A percentile compares a stretch with the other conserved stretches of the same genome.
These are phyloP conservation scores for Typhlomys cinereus DNA, from an alignment of 2,113 vertebrate genomes.

Conservation along the genomic window DNA sequence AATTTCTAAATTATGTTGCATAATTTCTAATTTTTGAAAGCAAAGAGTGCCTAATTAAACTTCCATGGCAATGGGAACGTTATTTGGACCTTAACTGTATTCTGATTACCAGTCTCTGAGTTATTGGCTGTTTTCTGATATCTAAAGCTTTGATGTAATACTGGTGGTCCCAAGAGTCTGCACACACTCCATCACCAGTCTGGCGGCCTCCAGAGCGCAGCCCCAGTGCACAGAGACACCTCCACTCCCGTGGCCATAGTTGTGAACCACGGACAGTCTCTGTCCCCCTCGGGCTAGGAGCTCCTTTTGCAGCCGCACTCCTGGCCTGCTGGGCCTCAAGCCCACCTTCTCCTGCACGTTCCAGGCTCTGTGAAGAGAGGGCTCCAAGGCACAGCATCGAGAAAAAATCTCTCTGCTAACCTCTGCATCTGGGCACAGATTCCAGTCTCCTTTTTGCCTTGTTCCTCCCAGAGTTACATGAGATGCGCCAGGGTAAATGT, in stretches of 20 bases:
- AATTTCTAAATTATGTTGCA: not conserved
- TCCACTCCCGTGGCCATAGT: constrained; percentile 93
- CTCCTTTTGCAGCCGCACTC: constrained; percentile 88
- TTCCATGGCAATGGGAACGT: not conserved
- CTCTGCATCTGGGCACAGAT: constrained; percentile 81
- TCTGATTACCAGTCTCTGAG: not conserved
- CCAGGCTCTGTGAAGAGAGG: constrained; percentile 86
- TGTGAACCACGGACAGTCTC: constrained; percentile 89
- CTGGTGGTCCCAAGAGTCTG: constrained; percentile 50
- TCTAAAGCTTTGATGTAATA: constrained; percentile 82
- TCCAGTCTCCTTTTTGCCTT: constrained; percentile 88
- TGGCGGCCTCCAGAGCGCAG: constrained; percentile 88
- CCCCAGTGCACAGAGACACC: constrained; percentile 93
- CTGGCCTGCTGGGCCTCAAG: constrained; percentile 89
- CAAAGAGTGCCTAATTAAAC: not conserved
- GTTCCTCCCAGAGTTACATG: constrained; percentile 91
- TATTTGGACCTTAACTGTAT: not conserved
- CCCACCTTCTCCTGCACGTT: constrained; percentile 87
- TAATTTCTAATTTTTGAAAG: constrained; percentile 17
- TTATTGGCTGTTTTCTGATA: not conserved
- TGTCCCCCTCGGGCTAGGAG: constrained; percentile 72
- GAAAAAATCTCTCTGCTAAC: constrained; percentile 87
- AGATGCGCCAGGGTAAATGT: constrained; percentile 91
- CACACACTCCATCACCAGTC: constrained; percentile 86
- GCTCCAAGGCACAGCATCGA: constrained; percentile 89